phyloP scores from a whole-genome alignment of 2,888 invertebrate species.

The Nebria brevicollis region DNA sequence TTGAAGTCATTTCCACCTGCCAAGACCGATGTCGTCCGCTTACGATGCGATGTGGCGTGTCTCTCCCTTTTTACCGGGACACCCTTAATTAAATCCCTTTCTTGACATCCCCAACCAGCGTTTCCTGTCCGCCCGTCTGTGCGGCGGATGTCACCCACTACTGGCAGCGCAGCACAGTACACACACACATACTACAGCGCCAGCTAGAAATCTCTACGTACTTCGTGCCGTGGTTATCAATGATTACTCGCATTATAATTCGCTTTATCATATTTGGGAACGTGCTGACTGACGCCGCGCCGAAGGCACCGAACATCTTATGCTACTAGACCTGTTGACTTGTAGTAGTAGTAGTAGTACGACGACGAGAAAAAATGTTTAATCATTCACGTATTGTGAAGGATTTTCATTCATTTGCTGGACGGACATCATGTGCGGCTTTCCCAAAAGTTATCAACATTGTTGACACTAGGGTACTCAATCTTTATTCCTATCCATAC shows the following conservation, averaged over 20 bases:
- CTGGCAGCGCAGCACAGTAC: not conserved
- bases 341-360: too few relatives aligned
- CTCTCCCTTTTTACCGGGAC: constrained; percentile 59
- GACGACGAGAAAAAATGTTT: too few relatives aligned
- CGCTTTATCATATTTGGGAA: constrained; percentile 24
- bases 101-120: constrained; percentile 57
- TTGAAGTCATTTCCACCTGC: constrained; percentile 40
- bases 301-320: too few relatives aligned
- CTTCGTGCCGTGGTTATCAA: constrained; percentile 63
- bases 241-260: constrained; percentile 50
- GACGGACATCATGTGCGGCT: not conserved
- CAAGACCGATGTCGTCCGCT: constrained; percentile 19
- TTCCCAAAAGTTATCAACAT: not conserved
- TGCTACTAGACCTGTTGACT: too few relatives aligned
- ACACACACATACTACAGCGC: constrained; percentile 60
- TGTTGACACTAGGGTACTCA: not conserved
- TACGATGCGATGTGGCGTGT: constrained; percentile 27
- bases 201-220: constrained; percentile 50
- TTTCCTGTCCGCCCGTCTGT: constrained; percentile 8
- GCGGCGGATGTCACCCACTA: constrained; percentile 16
- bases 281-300: not conserved
- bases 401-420: not conserved
- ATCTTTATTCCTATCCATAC: not conserved
- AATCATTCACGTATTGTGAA: not conserved
- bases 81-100: constrained; percentile 65